Conservation (phyloP, 2,888 invertebrate species). For the Drosophila neutralis region DNA sequence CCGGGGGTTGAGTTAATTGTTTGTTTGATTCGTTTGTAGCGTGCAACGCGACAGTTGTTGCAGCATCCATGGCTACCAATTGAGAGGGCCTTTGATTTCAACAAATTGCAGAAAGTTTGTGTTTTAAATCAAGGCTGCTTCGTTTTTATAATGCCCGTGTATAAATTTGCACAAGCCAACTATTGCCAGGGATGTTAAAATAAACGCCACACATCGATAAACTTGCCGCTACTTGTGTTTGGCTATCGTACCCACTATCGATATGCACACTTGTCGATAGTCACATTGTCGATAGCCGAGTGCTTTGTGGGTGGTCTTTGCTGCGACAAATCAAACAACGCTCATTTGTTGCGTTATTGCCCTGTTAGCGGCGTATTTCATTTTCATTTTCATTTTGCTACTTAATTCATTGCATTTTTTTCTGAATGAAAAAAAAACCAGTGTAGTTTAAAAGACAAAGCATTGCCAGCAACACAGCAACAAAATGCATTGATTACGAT, state of each 20-base stretch:
- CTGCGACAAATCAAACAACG: slow-evolving; percentile 46
- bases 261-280: slow-evolving; percentile 24
- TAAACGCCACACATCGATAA: slow-evolving; percentile 60
- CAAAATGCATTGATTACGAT: slow-evolving; percentile 52
- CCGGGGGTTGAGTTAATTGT: slow-evolving; percentile 56
- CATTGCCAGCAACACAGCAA: slow-evolving; percentile 1
- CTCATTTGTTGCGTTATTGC: slow-evolving; percentile 55
- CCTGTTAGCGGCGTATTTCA: slow-evolving; percentile 44
- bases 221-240: slow-evolving; percentile 15
- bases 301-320: slow-evolving; percentile 59
- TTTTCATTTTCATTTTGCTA: slow-evolving; percentile 46
- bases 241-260: background rate
- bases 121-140: slow-evolving; percentile 58
- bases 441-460: background rate
- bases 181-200: slow-evolving; percentile 60
- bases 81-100: slow-evolving; percentile 23
- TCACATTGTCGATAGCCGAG: slow-evolving; percentile 11
- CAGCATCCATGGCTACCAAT: slow-evolving; percentile 65
- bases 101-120: slow-evolving; percentile 48
- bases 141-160: slow-evolving; percentile 54
- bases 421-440: slow-evolving; percentile 43
- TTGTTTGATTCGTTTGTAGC: slow-evolving; percentile 51
- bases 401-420: slow-evolving; percentile 32
- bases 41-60: slow-evolving; percentile 52
- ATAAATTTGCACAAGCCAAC: slow-evolving; percentile 66